These are phyloP conservation scores for Gymnoscelis rufifasciata DNA, from an alignment of 2,888 invertebrate genomes.

Conservation along the genomic window DNA sequence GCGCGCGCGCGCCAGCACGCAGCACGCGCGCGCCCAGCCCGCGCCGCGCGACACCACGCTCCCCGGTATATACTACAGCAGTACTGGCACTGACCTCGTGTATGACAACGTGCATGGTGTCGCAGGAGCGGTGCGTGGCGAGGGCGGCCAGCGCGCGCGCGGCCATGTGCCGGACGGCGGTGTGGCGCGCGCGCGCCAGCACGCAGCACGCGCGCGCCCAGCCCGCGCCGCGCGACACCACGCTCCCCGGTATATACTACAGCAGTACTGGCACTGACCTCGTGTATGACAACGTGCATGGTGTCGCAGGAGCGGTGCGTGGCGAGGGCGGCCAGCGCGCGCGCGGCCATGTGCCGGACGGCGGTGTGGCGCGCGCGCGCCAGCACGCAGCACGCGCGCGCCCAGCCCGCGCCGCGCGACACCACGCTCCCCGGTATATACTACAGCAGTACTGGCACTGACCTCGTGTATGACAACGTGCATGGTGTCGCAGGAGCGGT, in stretches of 20 bases:
- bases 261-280: constrained; percentile 49
- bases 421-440: constrained; percentile 53
- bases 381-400: constrained; percentile 36
- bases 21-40: not conserved
- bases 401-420: constrained; percentile 41
- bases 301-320: constrained; percentile 82
- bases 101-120: constrained; percentile 84
- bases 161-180: constrained; percentile 86
- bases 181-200: constrained; percentile 76
- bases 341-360: constrained; percentile 89
- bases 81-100: constrained; percentile 54
- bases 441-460: not conserved
- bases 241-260: too few relatives aligned
- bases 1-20: constrained; percentile 76
- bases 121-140: constrained; percentile 81
- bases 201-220: constrained; percentile 21
- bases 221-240: constrained; percentile 54
- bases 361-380: constrained; percentile 75
- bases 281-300: constrained; percentile 83
- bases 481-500: constrained; percentile 85
- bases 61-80: too few relatives aligned
- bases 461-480: constrained; percentile 80
- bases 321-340: constrained; percentile 89
- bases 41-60: constrained; percentile 59
- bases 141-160: constrained; percentile 90